These are phyloP conservation scores for Centropus unirufus DNA, from an alignment of 2,113 vertebrate species.

Conservation along the genomic window DNA sequence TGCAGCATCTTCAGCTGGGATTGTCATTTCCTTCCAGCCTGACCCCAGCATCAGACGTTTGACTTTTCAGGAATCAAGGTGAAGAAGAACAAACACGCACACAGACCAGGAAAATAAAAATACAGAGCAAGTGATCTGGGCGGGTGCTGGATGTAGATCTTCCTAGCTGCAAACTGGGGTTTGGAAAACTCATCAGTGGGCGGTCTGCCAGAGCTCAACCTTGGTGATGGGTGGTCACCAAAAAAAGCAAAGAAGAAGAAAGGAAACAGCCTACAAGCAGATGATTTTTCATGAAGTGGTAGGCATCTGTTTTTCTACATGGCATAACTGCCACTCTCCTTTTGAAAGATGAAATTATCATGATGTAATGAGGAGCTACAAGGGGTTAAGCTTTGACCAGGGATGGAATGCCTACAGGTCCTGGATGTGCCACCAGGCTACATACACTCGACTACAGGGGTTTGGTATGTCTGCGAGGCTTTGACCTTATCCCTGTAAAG, in stretches of 20 bases:
- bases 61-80: conserved; percentile 81
- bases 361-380: neutral
- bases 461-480: accelerated
- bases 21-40: conserved; percentile 81
- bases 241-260: neutral
- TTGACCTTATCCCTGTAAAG: neutral
- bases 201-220: conserved; percentile 34
- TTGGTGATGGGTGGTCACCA: conserved; percentile 81
- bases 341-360: conserved; percentile 64
- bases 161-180: conserved; percentile 56
- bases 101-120: neutral
- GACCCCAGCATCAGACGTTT: conserved; percentile 76
- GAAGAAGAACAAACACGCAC: conserved; percentile 81
- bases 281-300: conserved; percentile 76
- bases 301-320: conserved; percentile 53
- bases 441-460: neutral
- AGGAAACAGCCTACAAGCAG: conserved; percentile 56
- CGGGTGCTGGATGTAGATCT: neutral
- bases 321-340: conserved; percentile 43
- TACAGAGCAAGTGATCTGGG: neutral
- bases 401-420: neutral
- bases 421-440: neutral
- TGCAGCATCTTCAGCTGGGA: conserved; percentile 77
- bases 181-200: conserved; percentile 88
- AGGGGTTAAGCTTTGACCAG: neutral